Evolutionary conservation across 2,797 vertebrate species (phyloP).

Genomic region (Falco concolor): DNA sequence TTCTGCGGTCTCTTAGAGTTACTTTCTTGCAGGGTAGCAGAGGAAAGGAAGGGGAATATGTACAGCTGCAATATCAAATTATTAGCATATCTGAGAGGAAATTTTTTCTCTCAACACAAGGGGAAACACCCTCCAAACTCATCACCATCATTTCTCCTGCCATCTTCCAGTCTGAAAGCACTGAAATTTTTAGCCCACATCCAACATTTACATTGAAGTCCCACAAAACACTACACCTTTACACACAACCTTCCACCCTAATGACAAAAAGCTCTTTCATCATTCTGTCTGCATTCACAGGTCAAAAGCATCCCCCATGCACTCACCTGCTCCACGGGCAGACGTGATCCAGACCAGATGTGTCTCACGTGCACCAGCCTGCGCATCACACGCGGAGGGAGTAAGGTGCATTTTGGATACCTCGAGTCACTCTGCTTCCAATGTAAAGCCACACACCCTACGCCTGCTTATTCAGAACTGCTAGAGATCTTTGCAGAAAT

Average conservation of each 20-base stretch:
- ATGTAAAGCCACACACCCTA: not conserved
- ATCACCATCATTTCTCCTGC: not conserved
- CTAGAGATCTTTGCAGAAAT: not conserved
- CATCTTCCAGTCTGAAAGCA: not conserved
- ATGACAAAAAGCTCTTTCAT: not conserved
- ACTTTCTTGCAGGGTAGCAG: not conserved
- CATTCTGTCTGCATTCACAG: not conserved
- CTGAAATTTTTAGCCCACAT: not conserved
- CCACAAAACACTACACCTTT: not conserved
- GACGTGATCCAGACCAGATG: not conserved
- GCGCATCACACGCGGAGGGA: rapidly evolving
- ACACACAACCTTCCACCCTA: not conserved
- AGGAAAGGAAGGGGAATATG: not conserved
- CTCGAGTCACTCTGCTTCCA: not conserved
- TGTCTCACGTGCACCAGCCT: not conserved
- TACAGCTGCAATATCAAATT: not conserved
- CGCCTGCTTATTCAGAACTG: not conserved
- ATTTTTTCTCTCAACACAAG: not conserved
- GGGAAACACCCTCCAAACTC: not conserved
- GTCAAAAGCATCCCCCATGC: not conserved
- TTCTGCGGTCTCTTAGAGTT: not conserved
- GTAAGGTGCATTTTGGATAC: not conserved
- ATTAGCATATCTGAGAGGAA: not conserved
- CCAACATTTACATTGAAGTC: not conserved
- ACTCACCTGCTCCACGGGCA: not conserved